These are phyloP conservation scores for Pelecanus crispus DNA, from an alignment of 2,113 vertebrate species.

Conservation along the genomic window DNA sequence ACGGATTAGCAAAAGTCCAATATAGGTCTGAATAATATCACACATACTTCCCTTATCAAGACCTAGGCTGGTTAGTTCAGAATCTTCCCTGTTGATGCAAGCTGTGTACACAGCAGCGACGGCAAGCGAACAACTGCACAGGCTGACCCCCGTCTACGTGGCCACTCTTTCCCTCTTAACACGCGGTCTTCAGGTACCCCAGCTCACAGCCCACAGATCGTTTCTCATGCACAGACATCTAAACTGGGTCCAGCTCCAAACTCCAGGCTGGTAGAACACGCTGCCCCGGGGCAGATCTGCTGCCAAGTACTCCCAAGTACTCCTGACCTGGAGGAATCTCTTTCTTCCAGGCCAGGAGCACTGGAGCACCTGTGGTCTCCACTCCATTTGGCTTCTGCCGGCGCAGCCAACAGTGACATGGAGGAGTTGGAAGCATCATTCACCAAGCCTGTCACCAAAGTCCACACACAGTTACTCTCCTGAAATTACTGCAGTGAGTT, in stretches of 20 bases:
- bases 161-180: neutral
- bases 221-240: neutral
- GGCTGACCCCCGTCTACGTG: rapidly evolving
- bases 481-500: neutral
- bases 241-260: too few species aligned
- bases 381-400: neutral
- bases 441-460: neutral
- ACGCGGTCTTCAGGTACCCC: too few species aligned
- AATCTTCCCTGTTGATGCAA: too few species aligned
- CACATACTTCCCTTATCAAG: neutral
- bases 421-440: neutral
- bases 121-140: too few species aligned
- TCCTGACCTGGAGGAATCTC: neutral
- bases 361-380: neutral
- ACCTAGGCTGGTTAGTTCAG: neutral
- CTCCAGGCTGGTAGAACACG: neutral
- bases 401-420: neutral
- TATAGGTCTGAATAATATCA: neutral
- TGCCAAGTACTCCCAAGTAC: neutral
- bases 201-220: neutral
- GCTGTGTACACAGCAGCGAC: neutral
- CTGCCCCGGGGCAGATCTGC: neutral
- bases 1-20: neutral
- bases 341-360: neutral
- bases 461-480: neutral